These are phyloP conservation scores for Apeira syringaria DNA, from an alignment of 2,888 invertebrate genomes.

Conservation along the genomic window DNA sequence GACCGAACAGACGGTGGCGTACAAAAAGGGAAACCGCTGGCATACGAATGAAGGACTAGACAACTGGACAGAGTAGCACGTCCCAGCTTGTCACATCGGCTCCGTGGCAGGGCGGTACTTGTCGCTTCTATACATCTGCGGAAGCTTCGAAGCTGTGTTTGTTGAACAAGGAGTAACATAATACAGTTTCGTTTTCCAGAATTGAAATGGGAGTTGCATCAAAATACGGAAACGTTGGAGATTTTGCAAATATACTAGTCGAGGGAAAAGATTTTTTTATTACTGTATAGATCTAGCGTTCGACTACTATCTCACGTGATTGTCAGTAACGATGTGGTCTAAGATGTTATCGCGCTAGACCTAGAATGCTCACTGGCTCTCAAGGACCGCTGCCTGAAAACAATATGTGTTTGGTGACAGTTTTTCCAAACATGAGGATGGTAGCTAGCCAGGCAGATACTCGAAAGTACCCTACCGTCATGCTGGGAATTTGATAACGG, in stretches of 20 bases:
- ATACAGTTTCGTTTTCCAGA: slow-evolving; percentile 29
- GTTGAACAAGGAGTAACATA: slow-evolving; percentile 25
- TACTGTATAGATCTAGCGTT: too few species aligned
- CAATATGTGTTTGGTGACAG: too few species aligned
- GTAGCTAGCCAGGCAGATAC: too few species aligned
- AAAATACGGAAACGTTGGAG: slow-evolving; percentile 24
- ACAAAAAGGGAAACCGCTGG: slow-evolving; percentile 31
- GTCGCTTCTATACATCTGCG: slow-evolving; percentile 21
- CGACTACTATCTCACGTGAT: too few species aligned
- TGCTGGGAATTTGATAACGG: too few species aligned
- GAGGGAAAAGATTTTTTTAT: too few species aligned
- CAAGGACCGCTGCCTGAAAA: too few species aligned
- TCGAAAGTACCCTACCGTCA: too few species aligned
- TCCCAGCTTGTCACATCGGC: slow-evolving; percentile 36
- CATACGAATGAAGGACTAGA: slow-evolving; percentile 46
- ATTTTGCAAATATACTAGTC: slow-evolving; percentile 14
- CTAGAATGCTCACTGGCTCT: too few species aligned
- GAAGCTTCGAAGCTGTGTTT: slow-evolving; percentile 27
- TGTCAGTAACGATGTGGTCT: too few species aligned
- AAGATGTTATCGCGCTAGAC: too few species aligned
- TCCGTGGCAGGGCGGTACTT: slow-evolving; percentile 22
- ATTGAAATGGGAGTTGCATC: slow-evolving; percentile 28
- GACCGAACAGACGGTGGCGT: slow-evolving; percentile 38
- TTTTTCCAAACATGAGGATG: too few species aligned
- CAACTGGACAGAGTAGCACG: slow-evolving; percentile 27